Evolutionary conservation across 2,113 vertebrate genomes (phyloP), one percentile per base, ranked within the genome.

Genomic region (Sterna hirundo): DNA sequence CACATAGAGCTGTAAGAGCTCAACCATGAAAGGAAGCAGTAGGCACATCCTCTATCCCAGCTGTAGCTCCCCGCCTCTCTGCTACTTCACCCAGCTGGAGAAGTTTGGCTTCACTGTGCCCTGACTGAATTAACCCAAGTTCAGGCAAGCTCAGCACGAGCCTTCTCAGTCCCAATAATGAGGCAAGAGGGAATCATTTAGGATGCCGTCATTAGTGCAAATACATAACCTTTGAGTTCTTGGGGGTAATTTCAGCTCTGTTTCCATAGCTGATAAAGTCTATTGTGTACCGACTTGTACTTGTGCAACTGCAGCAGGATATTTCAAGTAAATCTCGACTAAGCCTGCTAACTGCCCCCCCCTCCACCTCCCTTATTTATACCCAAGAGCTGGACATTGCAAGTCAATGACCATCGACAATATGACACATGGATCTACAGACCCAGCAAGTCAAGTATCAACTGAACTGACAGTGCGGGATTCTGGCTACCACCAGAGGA

Each of bases 401-500:
- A 84, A 93, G 65, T 96, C 94, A 92, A 94, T 94, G 85, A 16
- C 55, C 96, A 96, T 74, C 0, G 90, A 96, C 78, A 65, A 86
- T 68, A 9, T 91, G 92, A 89, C 94, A 92, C 27, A 21, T 57
- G 85, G 88, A 90, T 87, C 76, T 75, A 89, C 90, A 95, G 78
- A 75, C 40, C 71, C 75, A 88, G 93, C 74, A 64, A 64, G 70
- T 80, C 61, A n/a, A 58, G 83, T 34, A 72, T 60, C 55, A 93
- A 12, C 57, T 38, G 71, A 88, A 77, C n/a, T 36, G 85, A 66
- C 66, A 80, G 60, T 30, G 21, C 47, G 55, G 54, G 44, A 89
- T 80, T 71, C 72, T 69, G 78, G 68, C 49, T 75, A 72, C 42
- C 58, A 34, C 58, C 65, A 72, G 72, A 66, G 51, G 9, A 64